Evolutionary conservation across 1,140 invertebrate genomes (phyloP), one percentile per base, ranked within the genome.

Genomic region (Aphaenogaster rudis): DNA sequence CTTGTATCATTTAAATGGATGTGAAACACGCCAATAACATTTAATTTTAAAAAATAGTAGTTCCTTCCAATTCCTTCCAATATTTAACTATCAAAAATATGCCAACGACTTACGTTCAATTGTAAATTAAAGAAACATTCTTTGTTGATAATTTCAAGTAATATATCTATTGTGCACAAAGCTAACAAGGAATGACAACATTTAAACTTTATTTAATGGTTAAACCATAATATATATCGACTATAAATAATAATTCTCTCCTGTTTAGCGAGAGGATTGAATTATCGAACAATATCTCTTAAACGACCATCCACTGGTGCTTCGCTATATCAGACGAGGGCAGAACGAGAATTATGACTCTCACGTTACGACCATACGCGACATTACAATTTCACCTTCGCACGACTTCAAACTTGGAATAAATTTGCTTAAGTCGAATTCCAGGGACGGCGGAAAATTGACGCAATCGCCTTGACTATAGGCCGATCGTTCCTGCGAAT

Each of bases 381-480:
- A 81, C 64, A 39, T 42, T 21, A 54, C 64, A 80, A 80, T 71
- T 81, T 71, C 64, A 52, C 39, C 21, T 57, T 45, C 50, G 9
- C 50, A 69, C 48, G 36, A 64, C 2, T 50, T 50, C 42, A 13
- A 69, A 50, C 28, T 76, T 28, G n/a, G n/a, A 59, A 28, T n/a
- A 54, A 81, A 71, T 69, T 81, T 21, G 48, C 36, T 54, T 39
- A 15, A 54, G 36, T 69, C 33, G 64, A 54, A 69, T 80, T 39
- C 13, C 78, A 81, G 48, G 64, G 15, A 81, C 48, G 63, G 5
- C 36, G 48, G 64, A 45, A 81, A 81, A 69, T 54, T 39, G 48
- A 69, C 48, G 11, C 63, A 54, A 69, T 81, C 64, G 64, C n/a
- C 78, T 21, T 21, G 64, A 42, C 63, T 54, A 52, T 69, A 39